Evolutionary conservation across 1,140 invertebrate genomes (phyloP), one percentile per base, ranked within the genome.

Genomic region (Drosophila pallidifrons): DNA sequence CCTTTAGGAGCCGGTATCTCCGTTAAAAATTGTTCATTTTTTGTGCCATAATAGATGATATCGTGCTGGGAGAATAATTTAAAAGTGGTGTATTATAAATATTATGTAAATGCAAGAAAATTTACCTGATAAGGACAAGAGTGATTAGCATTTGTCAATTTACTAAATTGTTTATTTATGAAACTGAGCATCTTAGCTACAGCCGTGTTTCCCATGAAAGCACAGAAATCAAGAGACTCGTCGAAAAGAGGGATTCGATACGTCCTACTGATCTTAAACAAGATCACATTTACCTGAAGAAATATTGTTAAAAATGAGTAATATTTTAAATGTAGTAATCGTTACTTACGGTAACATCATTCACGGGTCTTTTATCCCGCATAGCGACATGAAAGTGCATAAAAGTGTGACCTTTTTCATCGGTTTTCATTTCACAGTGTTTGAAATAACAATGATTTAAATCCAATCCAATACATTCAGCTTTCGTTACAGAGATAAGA

Each of bases 171-270:
- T 0, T 3, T 8, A 1, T 13, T 20, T 1, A 59, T 13, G 1
- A 38, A 38, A 7, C 5, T 5, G 3, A 47, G 45, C 6, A 68
- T 3, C 15, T 16, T 51, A 6, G 64, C 20, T 1, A 38, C 1
- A 1, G 4, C 4, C 0, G 30, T 10, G 20, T 61, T 0, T 41
- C 35, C 6, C 15, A 60, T 60, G 15, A 55, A 72, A 7, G 16
- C 25, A 15, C 80, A 82, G 5, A 46, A 80, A 61, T 83, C 73
- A 8, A 80, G 2, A 0, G 81, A 80, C 16, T 83, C 81, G 25
- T 83, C 83, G 1, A 83, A 11, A 1, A 83, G 25, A 6, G 79
- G 58, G 5, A 76, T 49, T 2, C 72, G 77, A 1, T 66, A 45
- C 0, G 52, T 46, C 1, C 64, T 79, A 1, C 5, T 8, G 41